Percentiles rank a stretch among this genome's conserved stretches.
Conservation (phyloP, 1,140 invertebrate species). For the Nephotettix cincticeps region DNA sequence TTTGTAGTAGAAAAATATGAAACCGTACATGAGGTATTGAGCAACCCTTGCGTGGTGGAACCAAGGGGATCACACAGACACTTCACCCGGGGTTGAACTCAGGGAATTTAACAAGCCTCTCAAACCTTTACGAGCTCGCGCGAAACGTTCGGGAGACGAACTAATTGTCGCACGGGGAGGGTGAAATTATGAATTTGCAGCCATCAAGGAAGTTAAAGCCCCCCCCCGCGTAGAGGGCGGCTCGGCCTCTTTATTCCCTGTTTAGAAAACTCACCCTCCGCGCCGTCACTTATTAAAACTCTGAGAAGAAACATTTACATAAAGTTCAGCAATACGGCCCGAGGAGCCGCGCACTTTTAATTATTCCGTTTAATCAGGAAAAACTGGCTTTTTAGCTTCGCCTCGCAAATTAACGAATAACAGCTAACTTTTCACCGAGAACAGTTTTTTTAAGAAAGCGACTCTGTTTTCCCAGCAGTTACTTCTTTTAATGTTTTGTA, state of each 20-base stretch:
- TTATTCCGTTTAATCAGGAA: constrained; percentile 19
- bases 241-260: not conserved
- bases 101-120: not conserved
- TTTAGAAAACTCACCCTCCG: not conserved
- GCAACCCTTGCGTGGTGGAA: no score
- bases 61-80: no score
- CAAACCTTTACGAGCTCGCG: not conserved
- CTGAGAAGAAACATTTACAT: constrained; percentile 19
- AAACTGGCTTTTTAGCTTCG: constrained; percentile 12
- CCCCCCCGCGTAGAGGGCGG: not conserved
- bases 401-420: constrained; percentile 14
- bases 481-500: no score
- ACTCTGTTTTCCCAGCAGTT: no score
- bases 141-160: not conserved
- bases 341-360: constrained; percentile 10
- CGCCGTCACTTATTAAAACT: constrained; percentile 3
- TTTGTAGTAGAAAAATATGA: no score
- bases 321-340: not conserved
- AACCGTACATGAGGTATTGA: no score
- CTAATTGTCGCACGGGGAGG: not conserved
- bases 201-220: not conserved
- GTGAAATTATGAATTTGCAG: not conserved
- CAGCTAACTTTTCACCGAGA: not conserved
- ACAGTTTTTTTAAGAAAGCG: no score
- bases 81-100: no score